Percentiles rank a stretch among this genome's conserved stretches.
Evolutionary conservation across 2,113 vertebrate species (phyloP).

Genomic region (Nannobrachium achirus): DNA sequence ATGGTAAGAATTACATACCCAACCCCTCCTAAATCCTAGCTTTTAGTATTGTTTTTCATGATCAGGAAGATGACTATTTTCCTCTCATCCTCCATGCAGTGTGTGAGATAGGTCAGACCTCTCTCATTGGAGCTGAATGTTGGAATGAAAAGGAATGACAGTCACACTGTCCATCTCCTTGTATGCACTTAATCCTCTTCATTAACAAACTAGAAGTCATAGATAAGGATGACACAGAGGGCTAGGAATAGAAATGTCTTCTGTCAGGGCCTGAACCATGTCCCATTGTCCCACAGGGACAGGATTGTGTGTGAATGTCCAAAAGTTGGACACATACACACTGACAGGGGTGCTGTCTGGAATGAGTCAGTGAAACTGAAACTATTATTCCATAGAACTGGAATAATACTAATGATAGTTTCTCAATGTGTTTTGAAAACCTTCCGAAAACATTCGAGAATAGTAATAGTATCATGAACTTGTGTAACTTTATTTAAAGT

Average conservation of each 20-base stretch:
- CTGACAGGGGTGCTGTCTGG: no score
- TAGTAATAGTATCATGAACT: neutral
- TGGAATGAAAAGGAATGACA: constrained; percentile 14
- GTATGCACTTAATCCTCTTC: constrained; percentile 24
- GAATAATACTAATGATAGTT: no score
- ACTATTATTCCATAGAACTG: no score
- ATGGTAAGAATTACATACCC: constrained; percentile 19
- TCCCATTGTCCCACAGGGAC: no score
- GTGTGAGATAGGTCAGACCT: constrained; percentile 69
- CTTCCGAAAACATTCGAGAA: no score
- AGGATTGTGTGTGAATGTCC: neutral
- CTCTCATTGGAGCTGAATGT: constrained; percentile 30
- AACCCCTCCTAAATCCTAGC: constrained; percentile 30
- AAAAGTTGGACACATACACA: neutral
- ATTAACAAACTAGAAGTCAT: neutral
- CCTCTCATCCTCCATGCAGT: constrained; percentile 35
- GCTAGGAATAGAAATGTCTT: neutral
- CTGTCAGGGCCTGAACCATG: neutral
- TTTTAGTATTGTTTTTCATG: constrained; percentile 60
- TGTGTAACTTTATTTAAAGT: neutral
- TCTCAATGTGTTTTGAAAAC: no score
- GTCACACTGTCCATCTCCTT: constrained; percentile 29
- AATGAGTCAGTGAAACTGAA: no score
- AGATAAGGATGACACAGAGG: no score
- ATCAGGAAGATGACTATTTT: constrained; percentile 36